These are phyloP conservation scores for Cactoblastis cactorum DNA, from an alignment of 2,888 invertebrate genomes.

Conservation along the genomic window DNA sequence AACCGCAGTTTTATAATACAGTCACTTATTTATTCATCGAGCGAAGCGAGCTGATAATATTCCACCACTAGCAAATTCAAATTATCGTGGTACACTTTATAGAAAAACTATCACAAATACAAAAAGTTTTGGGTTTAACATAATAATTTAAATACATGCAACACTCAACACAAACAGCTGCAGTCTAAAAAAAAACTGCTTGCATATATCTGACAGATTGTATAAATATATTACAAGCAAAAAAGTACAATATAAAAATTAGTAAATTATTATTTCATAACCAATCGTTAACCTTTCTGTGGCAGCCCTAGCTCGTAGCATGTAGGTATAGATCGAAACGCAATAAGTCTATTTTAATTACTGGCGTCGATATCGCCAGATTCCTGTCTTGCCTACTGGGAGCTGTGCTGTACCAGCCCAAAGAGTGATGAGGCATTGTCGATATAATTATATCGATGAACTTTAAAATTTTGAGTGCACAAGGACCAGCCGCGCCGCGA, in stretches of 20 bases:
- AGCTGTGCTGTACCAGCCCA: constrained; percentile 59
- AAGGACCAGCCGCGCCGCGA: neutral
- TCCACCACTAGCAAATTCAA: no score
- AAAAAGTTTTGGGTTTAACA: no score
- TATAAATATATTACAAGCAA: no score
- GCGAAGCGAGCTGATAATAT: no score
- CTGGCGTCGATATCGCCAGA: constrained; percentile 74
- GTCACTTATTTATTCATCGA: no score
- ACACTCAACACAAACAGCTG: no score
- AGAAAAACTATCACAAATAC: no score
- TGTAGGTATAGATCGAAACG: constrained; percentile 38
- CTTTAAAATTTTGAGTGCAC: neutral
- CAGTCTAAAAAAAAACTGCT: no score
- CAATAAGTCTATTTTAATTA: constrained; percentile 79
- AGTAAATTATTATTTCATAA: neutral
- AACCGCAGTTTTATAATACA: no score
- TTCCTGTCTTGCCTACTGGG: constrained; percentile 75
- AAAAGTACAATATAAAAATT: neutral
- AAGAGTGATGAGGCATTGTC: constrained; percentile 42
- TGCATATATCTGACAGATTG: no score
- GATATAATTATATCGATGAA: constrained; percentile 30
- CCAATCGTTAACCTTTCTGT: neutral
- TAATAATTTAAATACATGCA: no score
- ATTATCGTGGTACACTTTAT: no score
- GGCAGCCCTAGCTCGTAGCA: constrained; percentile 14